Evolutionary conservation across 2,888 invertebrate genomes (phyloP), one percentile per base, ranked within the genome.

Genomic region (Andrena trimmerana): DNA sequence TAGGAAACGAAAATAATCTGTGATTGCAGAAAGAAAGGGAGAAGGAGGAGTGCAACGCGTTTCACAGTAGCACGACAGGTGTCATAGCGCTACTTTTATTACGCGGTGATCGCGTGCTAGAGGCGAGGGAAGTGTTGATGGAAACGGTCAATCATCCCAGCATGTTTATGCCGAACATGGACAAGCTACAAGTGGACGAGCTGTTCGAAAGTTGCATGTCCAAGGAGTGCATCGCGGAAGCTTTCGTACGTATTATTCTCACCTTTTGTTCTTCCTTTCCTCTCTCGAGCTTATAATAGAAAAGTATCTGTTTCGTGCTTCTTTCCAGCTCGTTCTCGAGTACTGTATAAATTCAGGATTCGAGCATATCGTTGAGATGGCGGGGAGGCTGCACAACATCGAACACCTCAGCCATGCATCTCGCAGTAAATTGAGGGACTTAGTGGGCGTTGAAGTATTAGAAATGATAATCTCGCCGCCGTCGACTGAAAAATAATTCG

Each of bases 261-360:
- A 42, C 42, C 42, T 20, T 33, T 6, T 54, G 33, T 76, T 72
- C 13, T 65, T 29, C 24, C 67, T 24, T 10, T 13, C 27, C 24
- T 27, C 8, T 0, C 29, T 72, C 4, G 1, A 42, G 13, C 36
- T 29, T 54, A 13, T n/a, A 65, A 8, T 2, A 4, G 2, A 69
- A 27, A 42, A 27, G 3, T 42, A 66, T 60, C 3, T 42, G 1
- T 54, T 67, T 31, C 7, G 48, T 69, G 10, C 54, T 54, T 65
- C 68, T 74, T 94, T 94, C 54, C 89, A 96, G 96, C 91, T 92
- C 52, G 94, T 95, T 69, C 90, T 96, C 33, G 94, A 96, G 81
- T 97, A 96, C 90, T 95, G 95, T 76, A 93, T 94, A 0, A 96
- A 96, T 65, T 94, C 94, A 87, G 96, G 95, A 33, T 95, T 95